Evolutionary conservation across 1,140 invertebrate species (phyloP).

Genomic region (Myzus persicae): DNA sequence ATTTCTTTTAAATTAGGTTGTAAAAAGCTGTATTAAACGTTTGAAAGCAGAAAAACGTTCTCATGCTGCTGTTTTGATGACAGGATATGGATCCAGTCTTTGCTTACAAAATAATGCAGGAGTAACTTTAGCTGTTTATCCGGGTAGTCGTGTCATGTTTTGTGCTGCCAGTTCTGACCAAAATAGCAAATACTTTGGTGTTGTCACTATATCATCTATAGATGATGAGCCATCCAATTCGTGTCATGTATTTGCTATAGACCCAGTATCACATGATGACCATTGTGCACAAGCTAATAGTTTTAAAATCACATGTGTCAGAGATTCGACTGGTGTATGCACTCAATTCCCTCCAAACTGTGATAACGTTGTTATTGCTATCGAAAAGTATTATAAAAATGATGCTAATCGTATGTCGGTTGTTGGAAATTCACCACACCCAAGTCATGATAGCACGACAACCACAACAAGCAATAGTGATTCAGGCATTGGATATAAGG

Average conservation of each 20-base stretch:
- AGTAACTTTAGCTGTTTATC: conserved; percentile 77
- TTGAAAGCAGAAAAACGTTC: conserved; percentile 87
- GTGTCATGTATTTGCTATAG: conserved; percentile 94
- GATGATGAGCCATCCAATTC: conserved; percentile 76
- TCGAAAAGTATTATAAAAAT: conserved; percentile 68
- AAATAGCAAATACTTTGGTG: conserved; percentile 89
- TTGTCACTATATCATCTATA: conserved; percentile 79
- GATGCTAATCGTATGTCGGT: conserved; percentile 62
- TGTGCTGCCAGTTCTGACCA: conserved; percentile 89
- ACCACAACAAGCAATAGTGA: conserved; percentile 91
- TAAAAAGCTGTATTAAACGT: conserved; percentile 84
- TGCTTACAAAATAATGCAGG: conserved; percentile 75
- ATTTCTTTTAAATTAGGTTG: conserved; percentile 65
- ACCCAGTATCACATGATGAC: conserved; percentile 83
- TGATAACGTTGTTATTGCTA: conserved; percentile 80
- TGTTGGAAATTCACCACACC: conserved; percentile 79
- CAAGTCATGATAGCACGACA: conserved; percentile 77
- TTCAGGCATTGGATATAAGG: conserved; percentile 91
- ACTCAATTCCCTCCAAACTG: conserved; percentile 90
- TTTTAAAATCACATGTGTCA: conserved; percentile 81
- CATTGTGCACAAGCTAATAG: conserved; percentile 79
- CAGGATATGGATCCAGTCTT: conserved; percentile 80
- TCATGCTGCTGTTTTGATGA: conserved; percentile 86
- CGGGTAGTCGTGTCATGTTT: conserved; percentile 84
- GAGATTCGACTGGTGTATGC: conserved; percentile 73